Evolutionary conservation across 1,140 invertebrate genomes (phyloP), one percentile per base, ranked within the genome.

Genomic region (Tribolium madens): DNA sequence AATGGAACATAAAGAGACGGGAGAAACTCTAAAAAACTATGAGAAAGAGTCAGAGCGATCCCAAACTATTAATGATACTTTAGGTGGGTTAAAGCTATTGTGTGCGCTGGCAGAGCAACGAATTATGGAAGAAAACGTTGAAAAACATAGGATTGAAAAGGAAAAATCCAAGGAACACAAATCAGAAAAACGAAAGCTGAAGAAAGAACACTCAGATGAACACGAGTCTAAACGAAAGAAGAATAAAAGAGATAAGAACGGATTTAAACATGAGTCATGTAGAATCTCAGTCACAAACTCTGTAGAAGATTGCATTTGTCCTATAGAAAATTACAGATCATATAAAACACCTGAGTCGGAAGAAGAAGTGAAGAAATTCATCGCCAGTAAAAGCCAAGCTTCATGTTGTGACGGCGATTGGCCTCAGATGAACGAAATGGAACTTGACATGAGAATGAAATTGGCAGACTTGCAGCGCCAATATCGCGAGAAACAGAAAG

Each of bases 31-130:
- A 31, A 12, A 33, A 18, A 12, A 31, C 57, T 1, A 33, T 33
- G n/a, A 33, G 1, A 31, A 18, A 60, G 21, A 13, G 10, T 14
- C 14, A 64, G 6, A 64, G 36, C 31, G 9, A 13, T 5, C 10
- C 50, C 6, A 52, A 52, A 14, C 68, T 42, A 52, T 75, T 9
- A 87, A 84, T 48, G 88, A 89, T 78, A 87, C 85, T 7, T 88
- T 94, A 0, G 92, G 92, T 75, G 93, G 94, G 0, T 85, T 97
- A 15, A 93, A 93, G 72, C 85, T 97, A 17, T 84, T 97, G 2
- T 96, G 95, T 85, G 94, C 94, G 0, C 85, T 96, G 17, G 95
- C 95, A 0, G 94, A 96, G 82, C 94, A 96, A 81, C 89, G 94
- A 71, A 92, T 95, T 74, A 90, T 93, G 86, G 94, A 95, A 82